Evolutionary conservation across 2,113 vertebrate genomes (phyloP).

Genomic region (Cairina moschata): DNA sequence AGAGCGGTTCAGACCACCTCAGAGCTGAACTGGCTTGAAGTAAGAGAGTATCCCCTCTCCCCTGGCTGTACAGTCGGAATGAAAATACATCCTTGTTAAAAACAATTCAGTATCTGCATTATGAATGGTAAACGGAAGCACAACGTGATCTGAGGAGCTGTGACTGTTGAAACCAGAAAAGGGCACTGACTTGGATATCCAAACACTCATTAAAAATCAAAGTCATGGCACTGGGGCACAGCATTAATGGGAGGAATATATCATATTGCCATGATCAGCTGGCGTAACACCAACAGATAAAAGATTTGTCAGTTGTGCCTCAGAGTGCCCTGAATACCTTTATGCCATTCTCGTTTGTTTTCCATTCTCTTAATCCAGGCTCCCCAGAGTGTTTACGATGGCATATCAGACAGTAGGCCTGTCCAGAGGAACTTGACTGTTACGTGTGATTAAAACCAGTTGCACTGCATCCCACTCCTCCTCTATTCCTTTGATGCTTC

Average conservation of each 20-base stretch:
- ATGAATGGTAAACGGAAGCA: neutral
- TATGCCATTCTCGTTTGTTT: neutral
- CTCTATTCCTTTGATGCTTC: conserved; percentile 72
- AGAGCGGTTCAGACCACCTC: neutral
- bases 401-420: conserved; percentile 11
- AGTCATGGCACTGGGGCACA: neutral
- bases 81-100: neutral
- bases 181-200: neutral
- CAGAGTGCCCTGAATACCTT: neutral
- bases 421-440: conserved; percentile 62
- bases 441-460: conserved; percentile 72
- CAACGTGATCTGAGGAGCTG: neutral
- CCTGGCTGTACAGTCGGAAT: neutral
- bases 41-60: neutral
- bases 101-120: neutral
- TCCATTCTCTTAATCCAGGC: conserved; percentile 47
- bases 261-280: neutral
- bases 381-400: neutral
- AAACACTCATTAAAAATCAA: neutral
- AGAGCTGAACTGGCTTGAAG: neutral
- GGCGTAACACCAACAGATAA: neutral
- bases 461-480: conserved; percentile 65
- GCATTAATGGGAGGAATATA: neutral
- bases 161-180: neutral
- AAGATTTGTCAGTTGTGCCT: neutral